A percentile compares a stretch with the other conserved stretches of the same genome.
phyloP scores from a whole-genome alignment of 2,113 vertebrate species.

The Columba livia region DNA sequence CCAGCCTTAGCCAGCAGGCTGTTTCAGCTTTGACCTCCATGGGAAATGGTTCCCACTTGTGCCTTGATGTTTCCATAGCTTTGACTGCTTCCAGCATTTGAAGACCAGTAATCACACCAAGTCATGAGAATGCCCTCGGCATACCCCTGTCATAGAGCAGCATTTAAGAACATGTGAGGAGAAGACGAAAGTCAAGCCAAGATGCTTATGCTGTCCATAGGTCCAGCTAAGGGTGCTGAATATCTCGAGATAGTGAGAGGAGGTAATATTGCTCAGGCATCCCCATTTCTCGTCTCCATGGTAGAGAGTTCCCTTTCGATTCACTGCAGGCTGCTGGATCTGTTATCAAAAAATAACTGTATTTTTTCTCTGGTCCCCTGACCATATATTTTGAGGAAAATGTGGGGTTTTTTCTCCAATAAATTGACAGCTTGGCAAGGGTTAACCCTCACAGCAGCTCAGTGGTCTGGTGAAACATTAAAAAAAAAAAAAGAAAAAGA shows the following conservation, averaged over 20 bases:
- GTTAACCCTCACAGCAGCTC: neutral
- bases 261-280: neutral
- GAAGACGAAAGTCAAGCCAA: neutral
- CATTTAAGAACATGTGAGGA: neutral
- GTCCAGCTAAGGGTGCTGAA: accelerated
- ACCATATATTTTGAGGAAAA: neutral
- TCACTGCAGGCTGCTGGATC: neutral
- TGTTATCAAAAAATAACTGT: neutral
- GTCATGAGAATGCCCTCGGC: neutral
- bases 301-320: neutral
- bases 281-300: neutral
- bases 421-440: neutral
- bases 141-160: neutral
- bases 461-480: neutral
- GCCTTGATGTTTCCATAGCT: neutral
- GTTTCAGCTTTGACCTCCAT: neutral
- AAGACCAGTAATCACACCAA: neutral
- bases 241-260: neutral
- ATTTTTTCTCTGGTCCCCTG: neutral
- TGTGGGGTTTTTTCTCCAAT: neutral
- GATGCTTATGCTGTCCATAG: neutral
- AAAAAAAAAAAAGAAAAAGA: neutral
- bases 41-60: neutral
- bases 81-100: neutral
- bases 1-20: neutral